These are phyloP conservation scores for Carlito syrichta DNA, from an alignment of 2,113 vertebrate genomes.

Conservation along the genomic window DNA sequence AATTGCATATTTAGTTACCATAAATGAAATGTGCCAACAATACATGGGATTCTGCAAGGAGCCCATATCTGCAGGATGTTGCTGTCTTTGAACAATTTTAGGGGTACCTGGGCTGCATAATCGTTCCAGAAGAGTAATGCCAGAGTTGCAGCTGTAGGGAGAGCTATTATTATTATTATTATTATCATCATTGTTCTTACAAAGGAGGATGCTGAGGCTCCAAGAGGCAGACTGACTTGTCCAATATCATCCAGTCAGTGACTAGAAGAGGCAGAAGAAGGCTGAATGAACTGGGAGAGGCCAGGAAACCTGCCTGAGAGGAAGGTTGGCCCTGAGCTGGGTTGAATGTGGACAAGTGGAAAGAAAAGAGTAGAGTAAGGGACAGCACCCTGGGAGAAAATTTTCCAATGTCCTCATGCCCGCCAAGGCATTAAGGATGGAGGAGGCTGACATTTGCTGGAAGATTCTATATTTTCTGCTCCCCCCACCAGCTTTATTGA, in stretches of 20 bases:
- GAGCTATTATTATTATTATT: no score
- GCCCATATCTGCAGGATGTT: not conserved
- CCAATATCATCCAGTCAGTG: no score
- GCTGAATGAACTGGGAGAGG: not conserved
- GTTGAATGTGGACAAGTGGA: not conserved
- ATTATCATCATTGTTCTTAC: no score
- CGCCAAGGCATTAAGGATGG: not conserved
- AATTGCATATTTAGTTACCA: fast-evolving
- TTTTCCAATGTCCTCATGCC: not conserved
- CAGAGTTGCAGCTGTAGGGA: not conserved
- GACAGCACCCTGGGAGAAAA: not conserved
- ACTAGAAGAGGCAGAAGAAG: no score
- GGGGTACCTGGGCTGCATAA: not conserved
- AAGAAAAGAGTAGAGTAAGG: not conserved
- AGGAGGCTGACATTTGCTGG: not conserved
- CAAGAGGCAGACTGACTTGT: no score
- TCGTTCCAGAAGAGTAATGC: not conserved
- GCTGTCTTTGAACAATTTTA: not conserved
- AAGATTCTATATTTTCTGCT: not conserved
- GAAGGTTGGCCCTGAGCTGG: not conserved
- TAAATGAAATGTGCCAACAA: not conserved
- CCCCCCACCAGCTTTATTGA: not conserved
- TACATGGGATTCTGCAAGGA: not conserved
- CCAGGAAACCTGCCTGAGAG: not conserved
- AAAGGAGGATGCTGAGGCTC: no score